phyloP scores from a whole-genome alignment of 2,797 vertebrate genomes.

The Ctenopoma multispine region DNA sequence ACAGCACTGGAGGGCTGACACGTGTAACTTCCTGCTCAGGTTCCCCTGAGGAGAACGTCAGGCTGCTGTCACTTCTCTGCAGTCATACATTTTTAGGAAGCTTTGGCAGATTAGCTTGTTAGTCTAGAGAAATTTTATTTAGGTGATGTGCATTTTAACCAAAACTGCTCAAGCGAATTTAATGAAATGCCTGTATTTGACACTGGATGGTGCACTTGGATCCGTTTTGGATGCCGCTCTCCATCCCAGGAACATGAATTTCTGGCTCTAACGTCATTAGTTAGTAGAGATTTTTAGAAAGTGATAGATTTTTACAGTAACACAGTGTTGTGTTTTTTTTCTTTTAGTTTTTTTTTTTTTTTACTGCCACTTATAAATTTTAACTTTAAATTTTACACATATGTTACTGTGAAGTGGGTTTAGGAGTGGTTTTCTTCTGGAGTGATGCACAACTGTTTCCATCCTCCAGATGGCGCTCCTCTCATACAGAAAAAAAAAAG shows the following conservation, averaged over 20 bases:
- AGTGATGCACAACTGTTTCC: not conserved
- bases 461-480: conserved; percentile 74
- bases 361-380: not conserved
- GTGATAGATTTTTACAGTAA: not conserved
- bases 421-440: conserved; percentile 66
- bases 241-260: not conserved
- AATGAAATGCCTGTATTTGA: conserved; percentile 20
- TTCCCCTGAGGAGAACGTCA: conserved; percentile 24
- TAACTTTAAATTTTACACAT: not conserved
- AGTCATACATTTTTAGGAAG: not conserved
- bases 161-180: too few relatives aligned
- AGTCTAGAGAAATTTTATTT: not conserved
- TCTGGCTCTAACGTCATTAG: too few relatives aligned
- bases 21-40: conserved; percentile 59
- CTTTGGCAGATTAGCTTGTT: not conserved
- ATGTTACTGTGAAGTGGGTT: not conserved
- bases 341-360: too few relatives aligned
- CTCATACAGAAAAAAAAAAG: conserved; percentile 36
- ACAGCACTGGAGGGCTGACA: conserved; percentile 54
- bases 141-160: too few relatives aligned
- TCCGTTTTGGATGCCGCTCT: not conserved
- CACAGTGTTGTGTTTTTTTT: too few relatives aligned
- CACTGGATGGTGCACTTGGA: conserved; percentile 56
- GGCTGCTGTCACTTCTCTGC: conserved; percentile 21
- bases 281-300: too few relatives aligned